Evolutionary conservation across 2,797 vertebrate genomes (phyloP), one percentile per base, ranked within the genome.

Genomic region (Hydrocynus forskahlii): DNA sequence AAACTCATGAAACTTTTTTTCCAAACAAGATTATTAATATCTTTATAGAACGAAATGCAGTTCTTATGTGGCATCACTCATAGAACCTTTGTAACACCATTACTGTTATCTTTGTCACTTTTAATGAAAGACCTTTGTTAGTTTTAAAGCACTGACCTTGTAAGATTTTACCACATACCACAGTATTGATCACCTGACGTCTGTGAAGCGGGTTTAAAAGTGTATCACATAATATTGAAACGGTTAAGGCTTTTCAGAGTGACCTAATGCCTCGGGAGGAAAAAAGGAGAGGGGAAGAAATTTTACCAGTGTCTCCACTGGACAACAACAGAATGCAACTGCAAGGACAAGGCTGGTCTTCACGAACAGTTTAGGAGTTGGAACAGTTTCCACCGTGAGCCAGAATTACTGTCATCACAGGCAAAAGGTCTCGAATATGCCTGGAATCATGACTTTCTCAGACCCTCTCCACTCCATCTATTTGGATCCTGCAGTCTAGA

Each of bases 221-320:
- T 55, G 12, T 60, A 79, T 63, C 69, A n/a, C 38, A 43, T 52
- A 21, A 35, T 64, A 64, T 79, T 83, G 43, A 50, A 83, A 57
- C 69, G 38, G 52, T 52, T 17, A 43, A 70, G 48, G 45, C 19
- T 29, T 70, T 40, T 69, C 12, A 82, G 62, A 43, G 9, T 66
- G 29, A 78, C 63, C 71, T 14, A 7, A 10, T 38, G 68, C 54
- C 23, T 79, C 55, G 71, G 69, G 35, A 54, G 57, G 40, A 64
- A 62, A 74, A 52, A 50, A 45, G 45, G 59, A 16, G 66, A 69
- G 43, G 60, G 75, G 71, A 69, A 64, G 43, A 50, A 19, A 57
- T 84, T 86, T 52, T 55, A 67, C 38, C 50, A 38, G 52, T 79
- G 43, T 17, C 35, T 67, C 45, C 21, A 43, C 25, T 78, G 45